These are phyloP conservation scores for Hyperoplus lanceolatus DNA, from an alignment of 2,797 vertebrate species.

Conservation along the genomic window DNA sequence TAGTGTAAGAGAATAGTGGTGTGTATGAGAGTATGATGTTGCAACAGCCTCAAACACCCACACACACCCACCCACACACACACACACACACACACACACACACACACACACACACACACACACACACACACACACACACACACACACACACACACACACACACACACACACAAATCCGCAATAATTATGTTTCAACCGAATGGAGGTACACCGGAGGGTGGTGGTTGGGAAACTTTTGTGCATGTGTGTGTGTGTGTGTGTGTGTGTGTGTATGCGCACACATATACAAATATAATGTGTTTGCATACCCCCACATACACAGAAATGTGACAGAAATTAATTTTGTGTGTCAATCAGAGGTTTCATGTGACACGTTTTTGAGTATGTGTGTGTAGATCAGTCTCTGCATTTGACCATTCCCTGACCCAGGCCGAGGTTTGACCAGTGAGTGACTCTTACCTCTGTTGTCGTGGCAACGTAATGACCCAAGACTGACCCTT, in stretches of 20 bases:
- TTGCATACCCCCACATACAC: neutral
- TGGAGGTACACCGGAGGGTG: neutral
- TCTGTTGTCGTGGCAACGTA: constrained; percentile 55
- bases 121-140: too few species aligned
- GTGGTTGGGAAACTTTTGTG: neutral
- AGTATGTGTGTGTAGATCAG: neutral
- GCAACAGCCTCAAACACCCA: too few species aligned
- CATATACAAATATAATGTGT: neutral
- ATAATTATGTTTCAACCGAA: neutral
- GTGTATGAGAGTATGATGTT: too few species aligned
- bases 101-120: neutral
- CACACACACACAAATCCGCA: neutral
- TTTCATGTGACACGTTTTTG: neutral
- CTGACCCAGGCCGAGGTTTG: constrained; percentile 55
- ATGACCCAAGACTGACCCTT: constrained; percentile 68
- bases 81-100: neutral
- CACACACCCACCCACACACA: neutral
- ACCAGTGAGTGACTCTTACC: constrained; percentile 59
- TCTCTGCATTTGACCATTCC: constrained; percentile 56
- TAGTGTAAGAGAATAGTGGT: too few species aligned
- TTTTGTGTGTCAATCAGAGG: neutral
- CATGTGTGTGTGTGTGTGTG: neutral
- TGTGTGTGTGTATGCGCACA: too few species aligned
- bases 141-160: too few species aligned
- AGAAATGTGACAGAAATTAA: neutral